A percentile compares a stretch with the other conserved stretches of the same genome.
These are phyloP conservation scores for Ennomos erosarius DNA, from an alignment of 2,888 invertebrate genomes.

Conservation along the genomic window DNA sequence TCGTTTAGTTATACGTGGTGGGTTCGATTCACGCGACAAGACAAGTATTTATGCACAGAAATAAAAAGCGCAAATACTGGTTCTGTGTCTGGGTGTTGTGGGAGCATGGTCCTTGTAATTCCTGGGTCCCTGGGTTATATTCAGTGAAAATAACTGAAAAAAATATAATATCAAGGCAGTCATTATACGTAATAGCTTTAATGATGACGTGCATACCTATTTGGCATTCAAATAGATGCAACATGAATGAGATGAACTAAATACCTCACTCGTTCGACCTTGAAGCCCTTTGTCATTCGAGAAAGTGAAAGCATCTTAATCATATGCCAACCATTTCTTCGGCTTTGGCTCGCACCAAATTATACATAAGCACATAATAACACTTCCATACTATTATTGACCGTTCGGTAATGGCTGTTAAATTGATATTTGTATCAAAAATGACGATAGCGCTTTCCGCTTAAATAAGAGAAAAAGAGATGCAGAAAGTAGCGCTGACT, in stretches of 20 bases:
- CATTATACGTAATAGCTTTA: slow-evolving; percentile 15
- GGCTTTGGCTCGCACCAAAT: slow-evolving; percentile 53
- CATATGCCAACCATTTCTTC: slow-evolving; percentile 45
- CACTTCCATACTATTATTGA: slow-evolving; percentile 49
- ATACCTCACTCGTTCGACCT: slow-evolving; percentile 59
- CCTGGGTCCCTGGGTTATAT: too few relatives aligned
- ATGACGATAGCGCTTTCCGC: slow-evolving; percentile 22
- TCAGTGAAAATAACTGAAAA: too few relatives aligned
- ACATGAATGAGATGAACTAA: slow-evolving; percentile 43
- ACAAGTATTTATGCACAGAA: too few relatives aligned
- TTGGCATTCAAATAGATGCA: slow-evolving; percentile 19
- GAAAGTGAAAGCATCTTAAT: slow-evolving; percentile 74
- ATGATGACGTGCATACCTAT: slow-evolving; percentile 29
- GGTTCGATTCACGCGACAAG: too few relatives aligned
- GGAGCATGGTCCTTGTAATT: slow-evolving; percentile 11
- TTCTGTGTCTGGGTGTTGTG: slow-evolving; percentile 17
- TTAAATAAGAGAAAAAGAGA: slow-evolving; percentile 21
- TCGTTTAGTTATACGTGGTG: too few relatives aligned
- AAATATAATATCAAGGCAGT: slow-evolving; percentile 16
- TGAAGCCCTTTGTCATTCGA: slow-evolving; percentile 69
- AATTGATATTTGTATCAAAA: slow-evolving; percentile 47
- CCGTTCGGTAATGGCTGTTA: slow-evolving; percentile 53
- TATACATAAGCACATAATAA: slow-evolving; percentile 41
- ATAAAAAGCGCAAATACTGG: too few relatives aligned
- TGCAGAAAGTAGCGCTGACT: slow-evolving; percentile 30